Percentiles rank a stretch among this genome's conserved stretches.
Conservation (phyloP, 2,113 vertebrate genomes). For the Pongo abelii region DNA sequence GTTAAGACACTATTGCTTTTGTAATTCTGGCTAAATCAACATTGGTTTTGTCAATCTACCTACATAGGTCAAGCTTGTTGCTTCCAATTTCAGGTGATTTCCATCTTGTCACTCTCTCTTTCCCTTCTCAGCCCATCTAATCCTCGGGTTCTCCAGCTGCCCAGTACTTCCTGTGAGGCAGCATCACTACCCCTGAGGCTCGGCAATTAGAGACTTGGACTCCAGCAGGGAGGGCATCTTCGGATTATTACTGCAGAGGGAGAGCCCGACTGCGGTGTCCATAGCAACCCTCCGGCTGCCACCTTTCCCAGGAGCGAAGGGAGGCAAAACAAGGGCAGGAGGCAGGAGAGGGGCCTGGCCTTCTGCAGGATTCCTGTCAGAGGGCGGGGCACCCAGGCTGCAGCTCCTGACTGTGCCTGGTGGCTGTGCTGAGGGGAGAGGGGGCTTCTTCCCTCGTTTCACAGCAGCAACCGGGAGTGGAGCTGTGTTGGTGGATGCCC, state of each 20-base stretch:
- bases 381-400: neutral
- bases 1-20: constrained; percentile 37
- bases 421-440: fast-evolving
- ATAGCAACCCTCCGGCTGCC: constrained; percentile 67
- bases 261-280: constrained; percentile 62
- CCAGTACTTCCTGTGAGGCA: neutral
- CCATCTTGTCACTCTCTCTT: constrained; percentile 21
- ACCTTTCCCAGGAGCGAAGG: constrained; percentile 24
- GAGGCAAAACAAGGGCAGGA: neutral
- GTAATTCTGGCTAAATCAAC: constrained; percentile 36
- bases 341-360: neutral
- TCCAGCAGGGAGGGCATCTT: constrained; percentile 52
- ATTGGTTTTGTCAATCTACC: constrained; percentile 37
- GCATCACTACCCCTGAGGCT: neutral
- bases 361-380: neutral
- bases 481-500: neutral
- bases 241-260: constrained; percentile 37
- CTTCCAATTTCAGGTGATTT: constrained; percentile 56
- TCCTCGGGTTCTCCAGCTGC: neutral
- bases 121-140: neutral
- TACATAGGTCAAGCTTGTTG: neutral
- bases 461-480: neutral
- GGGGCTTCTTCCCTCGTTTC: neutral
- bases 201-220: constrained; percentile 53
- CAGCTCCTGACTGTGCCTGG: neutral